phyloP scores from a whole-genome alignment of 2,113 vertebrate genomes.

The Sprattus sprattus region DNA sequence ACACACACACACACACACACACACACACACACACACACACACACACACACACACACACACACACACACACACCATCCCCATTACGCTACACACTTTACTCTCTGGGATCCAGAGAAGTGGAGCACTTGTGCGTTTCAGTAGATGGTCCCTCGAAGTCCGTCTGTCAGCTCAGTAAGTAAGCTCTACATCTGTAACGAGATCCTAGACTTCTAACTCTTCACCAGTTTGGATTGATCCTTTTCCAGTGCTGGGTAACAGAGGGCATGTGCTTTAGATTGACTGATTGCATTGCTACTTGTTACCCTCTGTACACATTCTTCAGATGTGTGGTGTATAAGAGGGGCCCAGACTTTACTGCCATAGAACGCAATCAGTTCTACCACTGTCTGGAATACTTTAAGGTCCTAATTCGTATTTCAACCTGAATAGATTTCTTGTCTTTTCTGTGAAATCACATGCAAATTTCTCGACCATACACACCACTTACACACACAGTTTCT shows the following conservation, averaged over 20 bases:
- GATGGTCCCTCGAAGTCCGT: neutral
- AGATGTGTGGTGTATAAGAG: neutral
- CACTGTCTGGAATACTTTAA: neutral
- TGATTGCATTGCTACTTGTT: neutral
- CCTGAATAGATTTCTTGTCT: neutral
- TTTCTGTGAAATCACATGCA: conserved; percentile 5
- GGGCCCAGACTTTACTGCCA: neutral
- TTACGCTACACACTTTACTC: neutral
- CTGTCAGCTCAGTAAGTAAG: neutral
- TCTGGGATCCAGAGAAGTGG: neutral
- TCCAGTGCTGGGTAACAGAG: neutral
- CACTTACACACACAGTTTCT: conserved; percentile 25
- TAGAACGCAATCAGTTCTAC: neutral
- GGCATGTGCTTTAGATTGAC: neutral
- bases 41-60: neutral
- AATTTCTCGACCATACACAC: conserved; percentile 15
- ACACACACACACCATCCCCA: neutral
- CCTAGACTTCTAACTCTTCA: neutral
- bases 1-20: neutral
- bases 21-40: neutral
- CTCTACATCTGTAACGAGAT: neutral
- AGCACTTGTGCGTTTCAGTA: neutral
- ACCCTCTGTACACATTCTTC: neutral
- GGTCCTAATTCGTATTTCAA: neutral
- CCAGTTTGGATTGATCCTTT: neutral